These are phyloP conservation scores for Polymixis flavicincta DNA, from an alignment of 2,888 invertebrate genomes.

Conservation along the genomic window DNA sequence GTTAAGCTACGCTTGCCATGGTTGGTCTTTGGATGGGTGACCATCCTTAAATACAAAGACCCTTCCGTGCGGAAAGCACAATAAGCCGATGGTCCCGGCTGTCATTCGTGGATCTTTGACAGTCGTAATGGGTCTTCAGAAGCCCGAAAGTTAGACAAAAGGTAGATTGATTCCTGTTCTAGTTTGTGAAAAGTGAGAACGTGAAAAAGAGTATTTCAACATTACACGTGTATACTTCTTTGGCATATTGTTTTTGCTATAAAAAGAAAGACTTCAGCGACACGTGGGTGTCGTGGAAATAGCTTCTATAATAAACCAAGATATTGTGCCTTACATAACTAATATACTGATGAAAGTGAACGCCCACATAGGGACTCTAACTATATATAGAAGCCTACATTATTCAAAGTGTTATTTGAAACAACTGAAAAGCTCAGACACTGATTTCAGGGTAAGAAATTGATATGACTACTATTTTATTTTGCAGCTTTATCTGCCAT, in stretches of 20 bases:
- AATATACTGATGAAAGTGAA: not conserved
- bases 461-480: no score
- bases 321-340: slow-evolving; percentile 8
- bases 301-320: not conserved
- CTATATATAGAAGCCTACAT: not conserved
- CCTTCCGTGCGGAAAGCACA: no score
- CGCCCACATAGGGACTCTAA: not conserved
- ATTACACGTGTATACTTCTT: slow-evolving; percentile 24
- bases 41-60: no score
- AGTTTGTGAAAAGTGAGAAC: not conserved
- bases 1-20: no score
- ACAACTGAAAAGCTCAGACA: not conserved
- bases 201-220: not conserved
- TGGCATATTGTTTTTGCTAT: slow-evolving; percentile 9
- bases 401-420: not conserved
- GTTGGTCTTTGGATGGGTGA: no score
- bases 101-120: no score
- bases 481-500: no score
- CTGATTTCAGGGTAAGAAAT: not conserved
- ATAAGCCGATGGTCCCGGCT: no score
- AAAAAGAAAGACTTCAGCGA: slow-evolving; percentile 17
- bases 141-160: no score
- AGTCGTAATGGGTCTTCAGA: no score
- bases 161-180: no score
- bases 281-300: slow-evolving; percentile 15